Percentiles rank a stretch among this genome's conserved stretches.
These are phyloP conservation scores for Physocephala rufipes DNA, from an alignment of 2,888 invertebrate species.

Conservation along the genomic window DNA sequence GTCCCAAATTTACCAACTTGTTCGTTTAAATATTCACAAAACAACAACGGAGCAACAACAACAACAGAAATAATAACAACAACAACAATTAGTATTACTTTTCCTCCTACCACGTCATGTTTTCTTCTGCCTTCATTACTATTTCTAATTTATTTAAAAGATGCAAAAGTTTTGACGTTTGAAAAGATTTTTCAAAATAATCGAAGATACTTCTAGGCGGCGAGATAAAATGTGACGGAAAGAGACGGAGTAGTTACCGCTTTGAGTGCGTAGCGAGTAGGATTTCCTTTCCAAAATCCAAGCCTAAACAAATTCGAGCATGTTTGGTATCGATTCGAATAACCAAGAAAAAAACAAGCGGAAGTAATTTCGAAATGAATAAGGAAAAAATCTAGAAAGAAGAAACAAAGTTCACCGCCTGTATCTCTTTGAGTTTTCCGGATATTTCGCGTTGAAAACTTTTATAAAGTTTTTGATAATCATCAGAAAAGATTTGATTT, in stretches of 20 bases:
- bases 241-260: background rate
- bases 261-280: background rate
- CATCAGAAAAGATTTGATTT: no score
- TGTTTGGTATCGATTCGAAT: background rate
- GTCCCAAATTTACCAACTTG: background rate
- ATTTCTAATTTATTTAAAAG: constrained; percentile 39
- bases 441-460: no score
- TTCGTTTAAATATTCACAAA: background rate
- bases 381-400: background rate
- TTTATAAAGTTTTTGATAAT: no score
- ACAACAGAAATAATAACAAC: constrained; percentile 38
- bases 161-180: constrained; percentile 19
- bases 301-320: background rate
- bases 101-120: no score
- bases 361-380: background rate
- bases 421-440: no score
- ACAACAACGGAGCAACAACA: constrained; percentile 29
- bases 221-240: no score
- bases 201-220: background rate
- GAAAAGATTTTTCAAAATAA: constrained; percentile 14
- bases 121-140: constrained; percentile 40
- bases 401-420: no score
- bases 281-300: background rate
- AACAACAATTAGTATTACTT: constrained; percentile 35
- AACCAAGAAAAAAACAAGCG: background rate